Base-by-base conservation (phyloP, 2,797 vertebrate genomes). In the Mus minutoides region DNA sequence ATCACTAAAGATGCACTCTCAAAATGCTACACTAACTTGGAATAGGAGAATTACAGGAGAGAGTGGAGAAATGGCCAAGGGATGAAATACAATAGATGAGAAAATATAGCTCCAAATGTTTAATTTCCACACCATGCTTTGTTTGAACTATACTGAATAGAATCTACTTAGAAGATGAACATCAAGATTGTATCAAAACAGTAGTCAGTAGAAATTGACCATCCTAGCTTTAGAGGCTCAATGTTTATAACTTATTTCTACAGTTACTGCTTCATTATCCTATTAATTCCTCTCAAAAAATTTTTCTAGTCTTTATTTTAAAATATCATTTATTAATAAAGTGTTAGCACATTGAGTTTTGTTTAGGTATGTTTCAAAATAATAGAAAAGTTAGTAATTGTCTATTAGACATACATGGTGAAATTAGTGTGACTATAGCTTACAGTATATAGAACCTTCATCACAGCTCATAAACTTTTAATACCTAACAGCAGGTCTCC, bases 251-350 rank as follows among this genome's bases (percentile, higher is more conserved):
- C 37, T 62, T 64, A 58, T 69, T 76, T 96, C 49, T 12, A 6
- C 24, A 78, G 49, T 80, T 37, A 88, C 13, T 95, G 40, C 46
- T 91, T 83, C 71, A 67, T 75, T 88, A 92, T 90, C 58, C 79
- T 95, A 79, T 56, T 86, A 94, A 43, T 54, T 62, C 52, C 17
- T 31, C 13, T 90, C 29, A 86, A 94, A 87, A 54, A 76, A 31
- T 19, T 96, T 67, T 94, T 54, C 52, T 91, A 67, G 85, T 40
- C 31, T 16, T 85, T 88, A 69, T 87, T 95, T 95, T 64, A 91
- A 95, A 75, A 85, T 31, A 71, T 76, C 9, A 77, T 40, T 92
- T 62, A 82, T 85, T 95, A 91, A 84, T 69, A 97, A 94, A 71
- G 31, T 73, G 40, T 58, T 91, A 88, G 34, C 90, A 96, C 82